Evolutionary conservation across 64 coral and sea anemone species (phyloP).

Genomic region (Actinia tenebrosa): DNA sequence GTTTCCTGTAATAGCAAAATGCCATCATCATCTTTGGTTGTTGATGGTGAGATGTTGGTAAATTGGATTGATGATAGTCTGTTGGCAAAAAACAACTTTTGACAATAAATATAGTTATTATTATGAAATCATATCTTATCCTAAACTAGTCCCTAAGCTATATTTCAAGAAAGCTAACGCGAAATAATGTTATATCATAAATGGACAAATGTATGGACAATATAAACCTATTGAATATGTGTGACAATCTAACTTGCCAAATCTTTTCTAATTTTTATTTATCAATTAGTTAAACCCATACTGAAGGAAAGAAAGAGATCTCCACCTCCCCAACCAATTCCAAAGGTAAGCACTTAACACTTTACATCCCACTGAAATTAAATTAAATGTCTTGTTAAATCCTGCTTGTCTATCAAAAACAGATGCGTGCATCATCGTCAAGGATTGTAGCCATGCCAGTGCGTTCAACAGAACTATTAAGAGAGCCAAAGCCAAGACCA

Average conservation of each 20-base stretch:
- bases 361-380: not conserved
- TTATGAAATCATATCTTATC: too few species aligned
- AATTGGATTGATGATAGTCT: too few species aligned
- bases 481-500: constrained; percentile 24
- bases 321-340: not conserved
- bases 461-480: constrained; percentile 46
- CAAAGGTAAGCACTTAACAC: not conserved
- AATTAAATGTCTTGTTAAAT: not conserved
- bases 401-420: not conserved
- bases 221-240: too few species aligned
- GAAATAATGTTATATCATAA: too few species aligned
- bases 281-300: not conserved
- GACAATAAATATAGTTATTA: too few species aligned
- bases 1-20: too few species aligned
- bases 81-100: too few species aligned
- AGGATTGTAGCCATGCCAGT: constrained; percentile 66
- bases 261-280: not conserved
- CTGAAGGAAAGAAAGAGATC: not conserved
- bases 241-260: not conserved
- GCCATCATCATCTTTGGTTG: too few species aligned
- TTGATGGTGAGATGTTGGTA: too few species aligned
- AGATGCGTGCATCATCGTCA: not conserved
- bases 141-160: too few species aligned
- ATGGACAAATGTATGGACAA: too few species aligned
- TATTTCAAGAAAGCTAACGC: too few species aligned